Evolutionary conservation across 2,888 invertebrate genomes (phyloP).

Genomic region (Automeris io): DNA sequence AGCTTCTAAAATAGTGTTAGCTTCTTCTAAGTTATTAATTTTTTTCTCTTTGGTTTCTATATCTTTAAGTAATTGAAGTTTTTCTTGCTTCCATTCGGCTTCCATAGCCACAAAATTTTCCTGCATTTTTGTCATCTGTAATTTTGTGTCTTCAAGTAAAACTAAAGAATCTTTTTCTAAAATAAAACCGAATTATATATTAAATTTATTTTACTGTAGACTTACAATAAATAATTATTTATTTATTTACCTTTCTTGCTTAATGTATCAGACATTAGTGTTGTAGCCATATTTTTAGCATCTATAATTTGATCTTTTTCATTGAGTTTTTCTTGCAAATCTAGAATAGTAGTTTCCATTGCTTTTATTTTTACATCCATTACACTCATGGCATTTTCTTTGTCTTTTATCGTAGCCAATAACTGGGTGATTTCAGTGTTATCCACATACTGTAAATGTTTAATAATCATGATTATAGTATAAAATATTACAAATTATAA

Average conservation of each 20-base stretch:
- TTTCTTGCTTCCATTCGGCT: slow-evolving; percentile 82
- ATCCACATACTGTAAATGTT: slow-evolving; percentile 33
- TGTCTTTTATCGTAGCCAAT: slow-evolving; percentile 79
- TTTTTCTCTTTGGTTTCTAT: slow-evolving; percentile 75
- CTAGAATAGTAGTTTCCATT: slow-evolving; percentile 85
- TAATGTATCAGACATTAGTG: slow-evolving; percentile 84
- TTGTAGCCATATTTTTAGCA: slow-evolving; percentile 86
- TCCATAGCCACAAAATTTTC: slow-evolving; percentile 84
- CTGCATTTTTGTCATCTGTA: slow-evolving; percentile 89
- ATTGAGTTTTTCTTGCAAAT: slow-evolving; percentile 87
- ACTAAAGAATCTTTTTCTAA: slow-evolving; percentile 82
- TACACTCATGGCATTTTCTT: slow-evolving; percentile 58
- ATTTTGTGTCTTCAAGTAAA: slow-evolving; percentile 86
- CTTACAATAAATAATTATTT: too few species aligned
- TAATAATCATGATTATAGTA: too few species aligned
- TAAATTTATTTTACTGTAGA: neutral
- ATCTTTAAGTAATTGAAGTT: slow-evolving; percentile 71
- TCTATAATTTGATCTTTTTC: slow-evolving; percentile 91
- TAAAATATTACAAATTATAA: too few species aligned
- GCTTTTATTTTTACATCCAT: slow-evolving; percentile 73
- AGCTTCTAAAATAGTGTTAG: slow-evolving; percentile 69
- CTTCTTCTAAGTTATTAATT: slow-evolving; percentile 75
- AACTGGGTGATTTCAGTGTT: slow-evolving; percentile 73
- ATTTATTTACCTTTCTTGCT: slow-evolving; percentile 75
- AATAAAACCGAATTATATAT: slow-evolving; percentile 16